A percentile compares a stretch with the other conserved stretches of the same genome.
Conservation (phyloP, 2,888 invertebrate species). For the Stictocephala bisonia region DNA sequence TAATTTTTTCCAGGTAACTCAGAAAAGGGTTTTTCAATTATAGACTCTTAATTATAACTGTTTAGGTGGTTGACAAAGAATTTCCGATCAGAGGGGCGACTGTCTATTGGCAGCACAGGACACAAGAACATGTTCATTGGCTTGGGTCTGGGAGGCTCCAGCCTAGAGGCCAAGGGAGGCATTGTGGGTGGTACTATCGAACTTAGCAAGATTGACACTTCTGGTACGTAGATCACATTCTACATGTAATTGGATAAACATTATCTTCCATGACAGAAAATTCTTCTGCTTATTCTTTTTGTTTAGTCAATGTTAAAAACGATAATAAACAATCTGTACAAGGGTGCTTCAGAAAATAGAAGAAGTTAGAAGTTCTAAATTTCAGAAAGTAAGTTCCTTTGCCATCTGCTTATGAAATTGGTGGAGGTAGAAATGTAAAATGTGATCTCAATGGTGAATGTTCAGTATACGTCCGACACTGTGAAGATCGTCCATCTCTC, state of each 20-base stretch:
- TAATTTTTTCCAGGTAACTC: too few relatives aligned
- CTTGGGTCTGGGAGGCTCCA: conserved; percentile 88
- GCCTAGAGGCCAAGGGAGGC: conserved; percentile 95
- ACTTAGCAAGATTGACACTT: conserved; percentile 88
- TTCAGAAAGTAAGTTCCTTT: too few relatives aligned
- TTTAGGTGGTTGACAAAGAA: conserved; percentile 90
- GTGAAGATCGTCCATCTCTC: too few relatives aligned
- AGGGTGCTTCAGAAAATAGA: too few relatives aligned
- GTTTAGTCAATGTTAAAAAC: too few relatives aligned
- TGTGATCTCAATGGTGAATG: too few relatives aligned
- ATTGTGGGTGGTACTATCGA: conserved; percentile 97
- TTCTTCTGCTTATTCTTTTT: background rate
- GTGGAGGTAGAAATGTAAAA: too few relatives aligned
- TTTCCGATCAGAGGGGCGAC: conserved; percentile 89
- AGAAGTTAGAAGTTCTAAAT: too few relatives aligned
- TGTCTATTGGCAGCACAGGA: conserved; percentile 94
- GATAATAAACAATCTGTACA: too few relatives aligned
- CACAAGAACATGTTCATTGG: conserved; percentile 94
- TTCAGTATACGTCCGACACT: too few relatives aligned
- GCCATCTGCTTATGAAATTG: too few relatives aligned
- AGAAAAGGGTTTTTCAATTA: too few relatives aligned
- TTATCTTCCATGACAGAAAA: background rate
- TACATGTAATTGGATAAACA: background rate
- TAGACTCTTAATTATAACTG: conserved; percentile 63
- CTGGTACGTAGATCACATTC: conserved; percentile 68